Evolutionary conservation across 2,888 invertebrate genomes (phyloP).

Genomic region (Dicyrtoma fusca): DNA sequence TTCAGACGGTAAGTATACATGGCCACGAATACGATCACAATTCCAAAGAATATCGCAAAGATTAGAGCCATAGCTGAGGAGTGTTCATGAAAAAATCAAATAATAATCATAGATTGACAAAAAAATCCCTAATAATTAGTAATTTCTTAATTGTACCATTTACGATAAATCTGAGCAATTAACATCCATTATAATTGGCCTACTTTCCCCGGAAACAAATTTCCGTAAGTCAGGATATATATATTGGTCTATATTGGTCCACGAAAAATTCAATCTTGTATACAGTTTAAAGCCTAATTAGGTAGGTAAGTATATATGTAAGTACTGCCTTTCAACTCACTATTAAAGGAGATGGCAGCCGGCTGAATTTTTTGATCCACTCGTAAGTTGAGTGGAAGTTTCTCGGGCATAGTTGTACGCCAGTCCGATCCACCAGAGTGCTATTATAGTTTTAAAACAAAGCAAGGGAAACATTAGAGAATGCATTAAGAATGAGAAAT

Average conservation of each 20-base stretch:
- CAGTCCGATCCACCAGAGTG: constrained; percentile 49
- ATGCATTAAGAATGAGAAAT: neutral
- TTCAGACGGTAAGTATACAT: constrained; percentile 79
- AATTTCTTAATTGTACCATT: neutral
- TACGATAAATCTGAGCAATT: no score
- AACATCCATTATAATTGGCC: no score
- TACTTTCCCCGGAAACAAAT: no score
- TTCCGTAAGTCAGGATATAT: no score
- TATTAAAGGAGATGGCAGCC: constrained; percentile 48
- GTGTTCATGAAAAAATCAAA: neutral
- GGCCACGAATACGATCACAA: constrained; percentile 69
- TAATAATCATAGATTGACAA: neutral
- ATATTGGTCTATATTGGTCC: no score
- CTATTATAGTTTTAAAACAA: neutral
- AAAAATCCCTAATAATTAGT: neutral
- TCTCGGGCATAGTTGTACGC: constrained; percentile 47
- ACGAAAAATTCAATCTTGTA: no score
- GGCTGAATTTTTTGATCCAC: constrained; percentile 36
- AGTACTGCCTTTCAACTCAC: no score
- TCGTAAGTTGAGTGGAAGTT: constrained; percentile 28
- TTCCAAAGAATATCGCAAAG: constrained; percentile 73
- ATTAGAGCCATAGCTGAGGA: constrained; percentile 75
- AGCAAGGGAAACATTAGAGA: constrained; percentile 1
- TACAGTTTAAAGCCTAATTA: no score
- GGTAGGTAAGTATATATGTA: no score